Conservation (phyloP, 2,797 vertebrate species). For the Darevskia mixta region DNA sequence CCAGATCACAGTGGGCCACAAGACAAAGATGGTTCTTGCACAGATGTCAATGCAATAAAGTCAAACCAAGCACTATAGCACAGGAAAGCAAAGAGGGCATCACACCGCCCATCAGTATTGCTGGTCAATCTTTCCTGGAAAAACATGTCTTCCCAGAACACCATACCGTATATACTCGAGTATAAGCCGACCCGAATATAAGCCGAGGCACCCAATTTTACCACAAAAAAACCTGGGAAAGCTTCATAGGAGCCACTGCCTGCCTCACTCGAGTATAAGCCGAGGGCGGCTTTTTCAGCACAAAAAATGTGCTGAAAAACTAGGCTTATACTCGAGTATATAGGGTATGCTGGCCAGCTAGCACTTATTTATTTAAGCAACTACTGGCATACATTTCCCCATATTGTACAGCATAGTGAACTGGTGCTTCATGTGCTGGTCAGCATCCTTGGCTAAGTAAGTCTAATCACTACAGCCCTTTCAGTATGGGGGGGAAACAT, state of each 20-base stretch:
- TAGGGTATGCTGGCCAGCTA: neutral
- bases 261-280: too few species aligned
- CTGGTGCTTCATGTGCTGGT: neutral
- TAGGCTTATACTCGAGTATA: too few species aligned
- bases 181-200: too few species aligned
- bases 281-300: too few species aligned
- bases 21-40: neutral
- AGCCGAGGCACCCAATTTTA: too few species aligned
- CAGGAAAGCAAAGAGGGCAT: neutral
- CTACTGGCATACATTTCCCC: neutral
- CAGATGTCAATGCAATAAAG: neutral
- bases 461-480: neutral
- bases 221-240: too few species aligned
- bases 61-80: neutral
- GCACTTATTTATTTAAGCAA: neutral
- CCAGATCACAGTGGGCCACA: neutral
- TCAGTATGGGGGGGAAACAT: neutral
- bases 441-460: neutral
- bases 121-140: neutral
- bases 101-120: neutral
- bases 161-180: too few species aligned
- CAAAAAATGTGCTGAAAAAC: too few species aligned
- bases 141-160: neutral
- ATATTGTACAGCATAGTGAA: rapidly evolving
- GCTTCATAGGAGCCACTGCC: too few species aligned